Base-by-base conservation (phyloP, 2,888 invertebrate species). In the Drepanosiphum platanoidis region DNA sequence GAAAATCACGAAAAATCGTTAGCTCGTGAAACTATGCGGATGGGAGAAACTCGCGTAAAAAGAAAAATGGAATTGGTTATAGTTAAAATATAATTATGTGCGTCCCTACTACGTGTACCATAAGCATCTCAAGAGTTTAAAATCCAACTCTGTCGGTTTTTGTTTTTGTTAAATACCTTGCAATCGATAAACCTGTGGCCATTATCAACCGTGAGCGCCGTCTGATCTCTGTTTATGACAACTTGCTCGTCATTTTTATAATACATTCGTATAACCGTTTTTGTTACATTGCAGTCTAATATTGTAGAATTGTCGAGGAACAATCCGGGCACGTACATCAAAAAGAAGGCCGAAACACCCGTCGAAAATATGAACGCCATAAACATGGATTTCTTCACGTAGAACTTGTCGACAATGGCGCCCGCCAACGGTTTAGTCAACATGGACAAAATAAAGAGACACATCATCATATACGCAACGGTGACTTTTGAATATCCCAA, bases 361-460 rank as follows among this genome's bases (percentile, higher is more conserved):
- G 86, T 78, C 15, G 30, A 13, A 70, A 83, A 68, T 79, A 83
- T 74, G 22, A 86, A 75, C 8, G 32, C 22, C 11, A 83, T 3
- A 88, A 96, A 96, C 80, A 95, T 90, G 27, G 90, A 89, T 89
- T 95, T 96, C 89, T 95, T 95, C 86, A 92, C 91, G 88, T 92
- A 92, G 88, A 92, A 94, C 88, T 93, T 93, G 90, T 96, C 96
- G 8, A 95, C 95, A 87, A 96, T 91, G 30, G 93, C 92, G 27
- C 96, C 96, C 89, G 95, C 94, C 3, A 94, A 88, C 8, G 96
- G 95, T 90, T 96, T 96, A 0, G 94, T 94, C 87, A 96, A 89
- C 89, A 96, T 92, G 68, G 95, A 95, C 88, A 93, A 92, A 88
- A 96, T 92, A 34, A 96, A 95, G 83, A 96, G 90, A 79, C 95